These are phyloP conservation scores for Nannospalax galili DNA, from an alignment of 2,113 vertebrate species.

Conservation along the genomic window DNA sequence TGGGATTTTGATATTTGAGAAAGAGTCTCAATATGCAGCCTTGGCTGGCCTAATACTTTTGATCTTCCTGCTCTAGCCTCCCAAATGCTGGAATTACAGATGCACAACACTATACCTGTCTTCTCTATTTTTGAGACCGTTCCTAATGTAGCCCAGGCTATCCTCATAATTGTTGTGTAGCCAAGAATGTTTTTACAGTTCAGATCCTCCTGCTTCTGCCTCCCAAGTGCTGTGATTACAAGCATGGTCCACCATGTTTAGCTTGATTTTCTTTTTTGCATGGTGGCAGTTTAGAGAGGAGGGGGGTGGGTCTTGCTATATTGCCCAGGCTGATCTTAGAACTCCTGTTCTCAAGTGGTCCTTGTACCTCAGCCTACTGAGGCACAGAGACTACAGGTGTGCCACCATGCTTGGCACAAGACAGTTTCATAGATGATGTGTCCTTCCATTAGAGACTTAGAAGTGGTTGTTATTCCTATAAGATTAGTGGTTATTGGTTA, in stretches of 20 bases:
- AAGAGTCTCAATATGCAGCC: neutral
- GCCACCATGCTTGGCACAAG: neutral
- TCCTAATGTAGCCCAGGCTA: neutral
- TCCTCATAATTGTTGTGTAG: neutral
- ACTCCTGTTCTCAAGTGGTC: neutral
- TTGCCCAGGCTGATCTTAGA: neutral
- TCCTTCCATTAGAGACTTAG: neutral
- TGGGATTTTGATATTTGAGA: neutral
- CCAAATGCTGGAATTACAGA: neutral
- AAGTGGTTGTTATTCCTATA: neutral
- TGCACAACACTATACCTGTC: neutral
- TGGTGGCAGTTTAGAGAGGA: too few relatives aligned
- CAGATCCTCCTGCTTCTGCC: neutral
- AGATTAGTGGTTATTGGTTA: neutral
- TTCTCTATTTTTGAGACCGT: neutral
- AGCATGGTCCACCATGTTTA: neutral
- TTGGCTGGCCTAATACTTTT: neutral
- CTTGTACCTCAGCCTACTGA: neutral
- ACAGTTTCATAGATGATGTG: neutral
- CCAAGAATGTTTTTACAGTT: neutral
- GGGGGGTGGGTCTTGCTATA: neutral
- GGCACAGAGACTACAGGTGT: neutral
- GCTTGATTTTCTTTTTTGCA: neutral
- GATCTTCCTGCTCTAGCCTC: neutral
- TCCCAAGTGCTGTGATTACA: neutral